phyloP scores from a whole-genome alignment of 2,888 invertebrate genomes.

The Sarcophaga rosellei region DNA sequence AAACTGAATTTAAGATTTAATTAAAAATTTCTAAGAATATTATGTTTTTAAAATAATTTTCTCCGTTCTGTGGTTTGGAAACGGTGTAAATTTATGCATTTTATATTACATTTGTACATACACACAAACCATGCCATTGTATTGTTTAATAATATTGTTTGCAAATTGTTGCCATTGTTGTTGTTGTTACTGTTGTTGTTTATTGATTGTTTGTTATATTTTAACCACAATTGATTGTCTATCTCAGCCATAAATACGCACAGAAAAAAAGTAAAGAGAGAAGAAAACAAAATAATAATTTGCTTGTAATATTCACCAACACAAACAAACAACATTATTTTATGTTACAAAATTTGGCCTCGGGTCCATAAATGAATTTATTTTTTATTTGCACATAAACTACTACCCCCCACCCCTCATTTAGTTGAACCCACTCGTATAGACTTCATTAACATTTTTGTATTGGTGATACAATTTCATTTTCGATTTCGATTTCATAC shows the following conservation, averaged over 20 bases:
- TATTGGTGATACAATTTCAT: too few species aligned
- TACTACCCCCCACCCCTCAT: too few species aligned
- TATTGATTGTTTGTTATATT: slow-evolving; percentile 74
- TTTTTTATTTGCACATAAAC: too few species aligned
- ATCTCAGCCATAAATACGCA: too few species aligned
- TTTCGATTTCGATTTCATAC: too few species aligned
- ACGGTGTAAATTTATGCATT: background rate
- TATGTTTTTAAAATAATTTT: background rate
- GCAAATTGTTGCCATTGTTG: slow-evolving; percentile 14
- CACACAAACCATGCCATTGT: background rate
- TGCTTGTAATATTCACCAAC: background rate
- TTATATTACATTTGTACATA: background rate
- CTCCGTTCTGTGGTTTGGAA: background rate
- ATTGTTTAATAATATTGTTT: background rate
- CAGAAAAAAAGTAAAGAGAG: too few species aligned
- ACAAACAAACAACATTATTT: background rate
- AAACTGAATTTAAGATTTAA: too few species aligned
- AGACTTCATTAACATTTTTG: too few species aligned
- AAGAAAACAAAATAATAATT: too few species aligned
- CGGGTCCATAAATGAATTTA: background rate
- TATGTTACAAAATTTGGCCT: background rate
- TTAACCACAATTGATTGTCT: slow-evolving; percentile 72
- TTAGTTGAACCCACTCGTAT: too few species aligned
- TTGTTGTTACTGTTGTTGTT: slow-evolving; percentile 4
- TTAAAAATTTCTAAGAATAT: too few species aligned